A percentile compares a stretch with the other conserved stretches of the same genome.
phyloP scores from a whole-genome alignment of 2,113 vertebrate species.

The Aleadryas rufinucha region DNA sequence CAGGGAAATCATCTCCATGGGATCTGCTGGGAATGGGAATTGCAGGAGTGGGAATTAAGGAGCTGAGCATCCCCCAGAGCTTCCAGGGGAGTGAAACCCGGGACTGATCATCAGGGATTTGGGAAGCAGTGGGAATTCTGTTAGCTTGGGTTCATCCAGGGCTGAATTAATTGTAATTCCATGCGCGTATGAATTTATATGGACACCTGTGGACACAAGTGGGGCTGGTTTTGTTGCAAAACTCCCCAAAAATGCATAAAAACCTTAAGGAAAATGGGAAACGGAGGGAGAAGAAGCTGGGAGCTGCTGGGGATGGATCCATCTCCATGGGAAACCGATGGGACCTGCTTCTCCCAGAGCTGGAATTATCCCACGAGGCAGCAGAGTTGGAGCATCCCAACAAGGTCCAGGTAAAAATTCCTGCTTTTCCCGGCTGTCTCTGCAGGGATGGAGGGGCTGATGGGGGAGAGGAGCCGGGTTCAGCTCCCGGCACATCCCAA shows the following conservation, averaged over 20 bases:
- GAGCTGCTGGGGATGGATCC: not conserved
- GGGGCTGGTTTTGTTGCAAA: not conserved
- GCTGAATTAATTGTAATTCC: not conserved
- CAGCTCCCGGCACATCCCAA: not conserved
- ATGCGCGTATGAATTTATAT: rapidly evolving
- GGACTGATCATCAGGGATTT: not conserved
- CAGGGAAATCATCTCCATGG: rapidly evolving
- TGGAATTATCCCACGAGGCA: not conserved
- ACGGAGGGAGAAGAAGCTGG: rapidly evolving
- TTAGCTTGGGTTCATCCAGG: not conserved
- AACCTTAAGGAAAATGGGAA: not conserved
- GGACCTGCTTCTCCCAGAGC: rapidly evolving
- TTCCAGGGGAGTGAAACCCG: not conserved
- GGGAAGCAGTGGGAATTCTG: not conserved
- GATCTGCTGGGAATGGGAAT: not conserved
- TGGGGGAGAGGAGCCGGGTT: rapidly evolving
- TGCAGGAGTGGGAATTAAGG: not conserved
- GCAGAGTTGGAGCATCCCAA: rapidly evolving
- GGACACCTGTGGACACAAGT: rapidly evolving
- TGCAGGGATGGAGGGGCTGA: not conserved
- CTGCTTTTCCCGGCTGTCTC: not conserved
- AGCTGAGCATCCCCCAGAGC: not conserved
- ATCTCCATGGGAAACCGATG: rapidly evolving
- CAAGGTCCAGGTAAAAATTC: not conserved
- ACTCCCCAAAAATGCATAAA: not conserved